Conservation (phyloP, 2,797 vertebrate species). For the Onychomys leucogaster region DNA sequence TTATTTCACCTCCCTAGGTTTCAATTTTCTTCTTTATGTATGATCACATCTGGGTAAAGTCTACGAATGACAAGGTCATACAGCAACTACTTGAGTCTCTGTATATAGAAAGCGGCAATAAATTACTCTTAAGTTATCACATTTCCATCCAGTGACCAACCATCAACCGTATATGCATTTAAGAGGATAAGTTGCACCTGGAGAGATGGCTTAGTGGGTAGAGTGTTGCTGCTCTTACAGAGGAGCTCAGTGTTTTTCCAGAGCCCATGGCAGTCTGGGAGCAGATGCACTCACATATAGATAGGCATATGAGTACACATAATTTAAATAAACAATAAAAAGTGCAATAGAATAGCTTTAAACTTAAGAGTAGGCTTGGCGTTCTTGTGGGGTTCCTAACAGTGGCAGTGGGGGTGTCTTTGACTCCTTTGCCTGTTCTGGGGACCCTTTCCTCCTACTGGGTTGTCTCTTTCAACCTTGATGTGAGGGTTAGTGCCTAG, state of each 20-base stretch:
- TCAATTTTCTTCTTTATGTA: not conserved
- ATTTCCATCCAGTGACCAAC: not conserved
- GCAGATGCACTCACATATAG: not conserved
- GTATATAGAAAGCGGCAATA: not conserved
- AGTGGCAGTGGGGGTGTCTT: too few species aligned
- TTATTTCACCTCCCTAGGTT: not conserved
- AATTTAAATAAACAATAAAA: not conserved
- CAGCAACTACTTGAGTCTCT: not conserved
- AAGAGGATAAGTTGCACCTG: not conserved
- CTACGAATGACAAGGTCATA: not conserved
- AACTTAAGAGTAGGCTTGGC: not conserved
- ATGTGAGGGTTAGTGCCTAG: too few species aligned
- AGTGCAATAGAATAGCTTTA: not conserved
- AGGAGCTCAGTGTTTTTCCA: not conserved
- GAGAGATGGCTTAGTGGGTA: not conserved
- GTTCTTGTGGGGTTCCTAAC: too few species aligned
- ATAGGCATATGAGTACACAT: not conserved
- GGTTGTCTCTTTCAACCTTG: too few species aligned
- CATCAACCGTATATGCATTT: not conserved
- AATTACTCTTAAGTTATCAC: slow-evolving; percentile 13
- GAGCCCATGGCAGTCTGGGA: not conserved
- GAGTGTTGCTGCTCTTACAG: not conserved
- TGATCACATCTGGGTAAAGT: too few species aligned
- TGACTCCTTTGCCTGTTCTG: too few species aligned
- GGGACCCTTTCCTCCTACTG: too few species aligned